A percentile compares a stretch with the other conserved stretches of the same genome.
Conservation (phyloP, 1,140 invertebrate species). For the Drosophila biarmipes region DNA sequence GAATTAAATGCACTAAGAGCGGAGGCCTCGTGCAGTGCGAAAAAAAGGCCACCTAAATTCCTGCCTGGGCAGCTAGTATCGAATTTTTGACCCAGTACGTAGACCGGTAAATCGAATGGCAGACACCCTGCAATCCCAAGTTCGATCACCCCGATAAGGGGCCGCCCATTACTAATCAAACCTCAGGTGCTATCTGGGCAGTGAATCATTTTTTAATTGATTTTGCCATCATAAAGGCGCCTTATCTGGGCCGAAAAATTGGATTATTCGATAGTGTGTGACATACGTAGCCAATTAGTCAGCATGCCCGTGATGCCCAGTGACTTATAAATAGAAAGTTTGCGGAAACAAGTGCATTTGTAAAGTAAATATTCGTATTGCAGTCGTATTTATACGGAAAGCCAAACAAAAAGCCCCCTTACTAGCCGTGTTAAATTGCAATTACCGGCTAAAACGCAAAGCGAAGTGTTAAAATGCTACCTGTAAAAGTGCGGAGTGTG, state of each 20-base stretch:
- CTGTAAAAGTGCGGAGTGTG: not conserved
- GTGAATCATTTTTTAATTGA: constrained; percentile 30
- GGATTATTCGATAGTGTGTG: constrained; percentile 25
- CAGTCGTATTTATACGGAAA: constrained; percentile 6
- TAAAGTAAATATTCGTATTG: not conserved
- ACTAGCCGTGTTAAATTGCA: constrained; percentile 12
- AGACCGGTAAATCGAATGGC: constrained; percentile 12
- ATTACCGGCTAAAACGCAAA: constrained; percentile 18
- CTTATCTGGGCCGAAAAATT: constrained; percentile 12
- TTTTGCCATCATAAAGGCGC: not conserved
- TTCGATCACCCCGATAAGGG: constrained; percentile 12
- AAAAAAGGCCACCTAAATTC: constrained; percentile 2
- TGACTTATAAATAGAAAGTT: constrained; percentile 41
- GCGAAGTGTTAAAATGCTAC: constrained; percentile 26
- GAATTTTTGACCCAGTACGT: constrained; percentile 34
- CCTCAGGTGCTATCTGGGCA: not conserved
- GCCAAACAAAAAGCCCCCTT: constrained; percentile 5
- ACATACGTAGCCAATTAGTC: constrained; percentile 37
- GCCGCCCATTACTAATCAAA: not conserved
- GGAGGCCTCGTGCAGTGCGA: constrained; percentile 6
- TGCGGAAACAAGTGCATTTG: constrained; percentile 16
- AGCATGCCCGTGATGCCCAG: constrained; percentile 1
- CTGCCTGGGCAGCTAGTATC: constrained; percentile 12
- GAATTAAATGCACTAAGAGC: constrained; percentile 28
- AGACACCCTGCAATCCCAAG: constrained; percentile 10